Conservation (phyloP, 23 tunicate species). For the Trididemnum clinides region DNA sequence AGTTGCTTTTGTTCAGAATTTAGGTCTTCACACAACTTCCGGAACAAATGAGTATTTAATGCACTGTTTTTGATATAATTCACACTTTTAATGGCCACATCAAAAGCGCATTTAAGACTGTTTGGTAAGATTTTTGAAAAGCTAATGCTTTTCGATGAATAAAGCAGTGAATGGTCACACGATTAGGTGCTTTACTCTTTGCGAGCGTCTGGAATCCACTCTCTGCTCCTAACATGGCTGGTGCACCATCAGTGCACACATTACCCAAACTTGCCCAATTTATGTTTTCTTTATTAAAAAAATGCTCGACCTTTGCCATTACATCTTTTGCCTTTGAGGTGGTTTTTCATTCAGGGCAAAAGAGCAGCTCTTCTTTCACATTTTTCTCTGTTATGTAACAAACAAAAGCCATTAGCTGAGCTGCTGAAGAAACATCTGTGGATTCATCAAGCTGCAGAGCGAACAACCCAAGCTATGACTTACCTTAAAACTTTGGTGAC, state of each 20-base stretch:
- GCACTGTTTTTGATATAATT: no score
- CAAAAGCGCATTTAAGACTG: no score
- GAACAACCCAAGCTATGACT: conserved; percentile 25
- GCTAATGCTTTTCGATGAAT: not conserved
- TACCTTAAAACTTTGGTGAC: not conserved
- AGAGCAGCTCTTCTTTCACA: conserved; percentile 31
- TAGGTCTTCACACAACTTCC: no score
- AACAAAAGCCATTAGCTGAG: conserved; percentile 28
- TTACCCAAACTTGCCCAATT: conserved; percentile 19
- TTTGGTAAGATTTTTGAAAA: no score
- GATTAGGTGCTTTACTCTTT: conserved; percentile 18
- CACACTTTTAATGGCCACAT: no score
- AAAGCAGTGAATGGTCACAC: no score
- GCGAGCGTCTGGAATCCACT: conserved; percentile 32
- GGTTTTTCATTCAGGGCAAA: conserved; percentile 26
- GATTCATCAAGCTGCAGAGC: conserved; percentile 26
- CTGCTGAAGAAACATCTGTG: conserved; percentile 30
- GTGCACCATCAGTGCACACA: conserved; percentile 38
- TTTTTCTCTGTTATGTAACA: conserved; percentile 19
- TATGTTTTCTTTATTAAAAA: conserved; percentile 26
- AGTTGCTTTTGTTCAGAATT: no score
- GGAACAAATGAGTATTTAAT: no score
- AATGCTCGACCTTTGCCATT: conserved; percentile 29
- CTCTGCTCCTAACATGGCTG: conserved; percentile 26
- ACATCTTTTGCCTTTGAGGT: conserved; percentile 31